A percentile compares a stretch with the other conserved stretches of the same genome.
Conservation (phyloP, 1,140 invertebrate genomes). For the Eupeodes corollae region DNA sequence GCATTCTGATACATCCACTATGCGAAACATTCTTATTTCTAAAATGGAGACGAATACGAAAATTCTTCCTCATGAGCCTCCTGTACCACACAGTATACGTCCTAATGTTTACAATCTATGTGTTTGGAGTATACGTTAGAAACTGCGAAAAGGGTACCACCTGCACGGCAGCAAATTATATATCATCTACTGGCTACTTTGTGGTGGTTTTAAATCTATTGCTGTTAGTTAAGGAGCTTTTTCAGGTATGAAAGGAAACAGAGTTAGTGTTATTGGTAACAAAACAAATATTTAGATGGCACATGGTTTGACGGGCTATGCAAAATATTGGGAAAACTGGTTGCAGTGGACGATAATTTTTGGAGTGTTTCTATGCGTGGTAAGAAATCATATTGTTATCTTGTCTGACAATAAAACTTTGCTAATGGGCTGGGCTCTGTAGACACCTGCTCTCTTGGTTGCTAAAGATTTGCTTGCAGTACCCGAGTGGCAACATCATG, state of each 20-base stretch:
- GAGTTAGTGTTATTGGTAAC: too few species aligned
- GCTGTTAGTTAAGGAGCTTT: constrained; percentile 58
- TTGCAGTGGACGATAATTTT: constrained; percentile 66
- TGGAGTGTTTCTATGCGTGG: constrained; percentile 50
- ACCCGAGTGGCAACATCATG: constrained; percentile 61
- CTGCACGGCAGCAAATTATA: constrained; percentile 40
- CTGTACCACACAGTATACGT: constrained; percentile 68
- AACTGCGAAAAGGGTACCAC: constrained; percentile 27
- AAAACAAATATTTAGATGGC: constrained; percentile 42
- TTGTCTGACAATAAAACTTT: too few species aligned
- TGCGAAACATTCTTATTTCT: constrained; percentile 69
- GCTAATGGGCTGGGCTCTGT: too few species aligned
- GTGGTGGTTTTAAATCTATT: constrained; percentile 50
- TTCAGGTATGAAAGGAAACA: too few species aligned
- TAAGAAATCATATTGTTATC: constrained; percentile 18
- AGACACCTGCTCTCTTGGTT: constrained; percentile 24
- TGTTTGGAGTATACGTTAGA: constrained; percentile 44
- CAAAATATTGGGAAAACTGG: constrained; percentile 73
- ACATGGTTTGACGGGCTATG: constrained; percentile 56
- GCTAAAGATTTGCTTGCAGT: constrained; percentile 24
- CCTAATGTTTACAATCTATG: constrained; percentile 56
- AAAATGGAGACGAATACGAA: constrained; percentile 71
- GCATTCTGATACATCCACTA: constrained; percentile 66
- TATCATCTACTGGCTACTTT: constrained; percentile 44
- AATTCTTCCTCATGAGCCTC: constrained; percentile 70